phyloP scores from a whole-genome alignment of 2,113 vertebrate species.

The Butorides virescens region DNA sequence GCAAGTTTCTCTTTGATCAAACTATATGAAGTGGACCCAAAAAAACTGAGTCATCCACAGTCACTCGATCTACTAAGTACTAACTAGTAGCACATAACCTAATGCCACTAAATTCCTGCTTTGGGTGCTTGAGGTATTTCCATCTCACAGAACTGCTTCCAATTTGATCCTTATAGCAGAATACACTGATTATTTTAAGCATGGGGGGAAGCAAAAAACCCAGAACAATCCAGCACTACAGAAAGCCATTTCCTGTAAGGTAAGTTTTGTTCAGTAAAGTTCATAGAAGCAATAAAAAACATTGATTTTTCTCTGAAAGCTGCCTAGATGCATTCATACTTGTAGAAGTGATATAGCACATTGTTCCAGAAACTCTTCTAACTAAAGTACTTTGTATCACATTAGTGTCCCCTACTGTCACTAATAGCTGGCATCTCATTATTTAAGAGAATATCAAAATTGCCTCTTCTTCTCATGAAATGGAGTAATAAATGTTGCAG shows the following conservation, averaged over 20 bases:
- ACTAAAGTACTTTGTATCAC: neutral
- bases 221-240: neutral
- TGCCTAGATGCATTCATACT: neutral
- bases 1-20: neutral
- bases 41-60: neutral
- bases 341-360: neutral
- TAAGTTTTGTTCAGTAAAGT: neutral
- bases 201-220: neutral
- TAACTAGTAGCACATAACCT: neutral
- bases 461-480: neutral
- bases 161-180: slow-evolving; percentile 41
- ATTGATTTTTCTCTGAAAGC: neutral
- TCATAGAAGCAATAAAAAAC: neutral
- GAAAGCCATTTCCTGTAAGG: neutral
- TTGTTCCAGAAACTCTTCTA: neutral
- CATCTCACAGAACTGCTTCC: neutral
- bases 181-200: neutral
- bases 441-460: neutral
- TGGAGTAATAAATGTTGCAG: neutral
- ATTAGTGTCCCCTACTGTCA: neutral
- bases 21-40: neutral
- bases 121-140: neutral
- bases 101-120: neutral
- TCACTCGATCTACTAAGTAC: neutral
- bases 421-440: neutral